Percentiles rank a stretch among this genome's conserved stretches.
Conservation (phyloP, 2,888 invertebrate genomes). For the Hirtodrosophila duncani region DNA sequence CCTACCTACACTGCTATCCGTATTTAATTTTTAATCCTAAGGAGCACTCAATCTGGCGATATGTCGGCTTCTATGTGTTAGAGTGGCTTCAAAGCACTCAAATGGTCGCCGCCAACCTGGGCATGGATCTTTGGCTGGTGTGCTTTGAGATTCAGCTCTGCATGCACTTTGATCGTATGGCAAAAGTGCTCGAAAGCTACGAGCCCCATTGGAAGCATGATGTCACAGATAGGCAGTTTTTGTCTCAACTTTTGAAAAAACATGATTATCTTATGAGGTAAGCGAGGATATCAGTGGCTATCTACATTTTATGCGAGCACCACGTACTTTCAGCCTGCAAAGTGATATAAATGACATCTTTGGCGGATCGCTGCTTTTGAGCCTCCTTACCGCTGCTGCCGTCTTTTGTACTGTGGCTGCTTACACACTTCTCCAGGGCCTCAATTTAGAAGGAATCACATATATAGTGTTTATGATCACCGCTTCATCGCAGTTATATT, state of each 20-base stretch:
- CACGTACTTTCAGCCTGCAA: constrained; percentile 28
- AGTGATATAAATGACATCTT: constrained; percentile 39
- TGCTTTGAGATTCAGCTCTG: constrained; percentile 59
- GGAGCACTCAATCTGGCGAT: constrained; percentile 25
- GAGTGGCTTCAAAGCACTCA: constrained; percentile 43
- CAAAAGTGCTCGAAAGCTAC: constrained; percentile 41
- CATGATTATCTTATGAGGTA: constrained; percentile 29
- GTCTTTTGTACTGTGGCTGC: constrained; percentile 36
- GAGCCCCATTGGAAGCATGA: constrained; percentile 35
- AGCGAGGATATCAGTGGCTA: not conserved
- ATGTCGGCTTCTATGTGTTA: constrained; percentile 26
- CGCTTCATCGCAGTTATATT: constrained; percentile 23
- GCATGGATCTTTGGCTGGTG: constrained; percentile 56
- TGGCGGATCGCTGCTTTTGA: constrained; percentile 39
- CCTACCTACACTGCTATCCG: constrained; percentile 38
- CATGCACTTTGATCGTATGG: constrained; percentile 64
- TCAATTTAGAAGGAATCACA: constrained; percentile 27
- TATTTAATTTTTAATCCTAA: constrained; percentile 25
- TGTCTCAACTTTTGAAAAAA: constrained; percentile 31
- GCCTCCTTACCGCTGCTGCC: constrained; percentile 28
- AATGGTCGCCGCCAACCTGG: constrained; percentile 32
- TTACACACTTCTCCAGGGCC: constrained; percentile 29
- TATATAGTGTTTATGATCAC: constrained; percentile 29
- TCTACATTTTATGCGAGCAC: not conserved
- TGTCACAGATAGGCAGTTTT: constrained; percentile 19